A percentile compares a stretch with the other conserved stretches of the same genome.
phyloP scores from a whole-genome alignment of 2,797 vertebrate genomes.

The Cyprinella venusta region DNA sequence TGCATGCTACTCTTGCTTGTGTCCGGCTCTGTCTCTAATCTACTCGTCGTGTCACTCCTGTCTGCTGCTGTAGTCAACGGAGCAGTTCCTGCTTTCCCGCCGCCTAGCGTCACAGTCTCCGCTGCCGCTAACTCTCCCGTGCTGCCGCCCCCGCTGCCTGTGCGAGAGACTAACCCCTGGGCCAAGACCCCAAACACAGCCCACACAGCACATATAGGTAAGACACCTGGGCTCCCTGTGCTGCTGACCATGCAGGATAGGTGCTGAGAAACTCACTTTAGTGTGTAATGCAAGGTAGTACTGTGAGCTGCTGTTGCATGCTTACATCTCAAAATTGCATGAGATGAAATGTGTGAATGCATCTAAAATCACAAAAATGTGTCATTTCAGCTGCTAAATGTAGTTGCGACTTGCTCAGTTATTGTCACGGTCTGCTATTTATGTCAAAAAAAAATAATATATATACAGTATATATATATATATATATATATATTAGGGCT shows the following conservation, averaged over 20 bases:
- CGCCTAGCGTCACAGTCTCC: conserved; percentile 79
- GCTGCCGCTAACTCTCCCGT: conserved; percentile 77
- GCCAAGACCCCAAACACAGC: conserved; percentile 82
- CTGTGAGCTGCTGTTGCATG: background rate
- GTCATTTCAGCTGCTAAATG: background rate
- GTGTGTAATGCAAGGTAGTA: background rate
- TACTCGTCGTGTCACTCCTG: conserved; percentile 52
- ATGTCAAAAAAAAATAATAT: too few relatives aligned
- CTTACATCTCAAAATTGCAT: background rate
- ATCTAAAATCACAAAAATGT: background rate
- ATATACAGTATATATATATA: too few relatives aligned
- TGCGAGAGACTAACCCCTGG: conserved; percentile 98
- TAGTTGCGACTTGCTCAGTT: background rate
- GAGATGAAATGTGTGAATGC: background rate
- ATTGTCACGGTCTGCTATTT: background rate
- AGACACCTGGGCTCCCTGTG: conserved; percentile 40
- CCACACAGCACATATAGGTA: conserved; percentile 81
- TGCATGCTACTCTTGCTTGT: background rate
- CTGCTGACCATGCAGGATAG: background rate
- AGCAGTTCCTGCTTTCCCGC: conserved; percentile 84
- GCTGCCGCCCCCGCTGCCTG: conserved; percentile 85
- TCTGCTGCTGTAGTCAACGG: conserved; percentile 93
- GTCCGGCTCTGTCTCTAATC: conserved; percentile 48
- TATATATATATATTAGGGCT: too few relatives aligned
- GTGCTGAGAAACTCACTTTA: background rate